Conservation (phyloP, 2,797 vertebrate species). For the Knipowitschia caucasica region DNA sequence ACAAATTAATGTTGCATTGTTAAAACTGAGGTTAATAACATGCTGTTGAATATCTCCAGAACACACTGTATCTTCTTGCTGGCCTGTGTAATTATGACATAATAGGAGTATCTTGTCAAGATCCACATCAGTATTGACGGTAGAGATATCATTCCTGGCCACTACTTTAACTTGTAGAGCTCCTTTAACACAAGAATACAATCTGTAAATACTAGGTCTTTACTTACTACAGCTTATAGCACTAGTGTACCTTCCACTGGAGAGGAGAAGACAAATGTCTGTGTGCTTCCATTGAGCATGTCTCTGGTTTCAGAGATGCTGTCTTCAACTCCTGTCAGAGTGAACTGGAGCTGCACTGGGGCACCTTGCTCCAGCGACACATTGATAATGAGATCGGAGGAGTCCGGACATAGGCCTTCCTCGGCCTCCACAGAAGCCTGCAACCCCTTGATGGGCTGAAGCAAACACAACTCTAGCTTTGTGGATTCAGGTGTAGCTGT, state of each 20-base stretch:
- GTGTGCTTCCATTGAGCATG: conserved; percentile 44
- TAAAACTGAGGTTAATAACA: neutral
- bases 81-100: conserved; percentile 61
- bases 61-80: conserved; percentile 42
- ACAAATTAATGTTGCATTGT: neutral
- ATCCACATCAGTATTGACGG: conserved; percentile 75
- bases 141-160: conserved; percentile 80
- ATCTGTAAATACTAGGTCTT: neutral
- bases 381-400: conserved; percentile 72
- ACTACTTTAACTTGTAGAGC: conserved; percentile 72
- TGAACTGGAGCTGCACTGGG: conserved; percentile 78
- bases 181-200: conserved; percentile 66
- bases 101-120: conserved; percentile 72
- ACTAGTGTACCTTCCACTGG: conserved; percentile 78
- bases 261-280: conserved; percentile 64
- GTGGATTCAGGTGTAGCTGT: conserved; percentile 31
- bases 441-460: conserved; percentile 80
- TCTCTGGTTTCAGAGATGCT: conserved; percentile 69
- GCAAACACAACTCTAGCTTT: conserved; percentile 73
- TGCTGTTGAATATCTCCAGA: conserved; percentile 13
- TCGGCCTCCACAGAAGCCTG: conserved; percentile 64
- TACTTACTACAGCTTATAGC: neutral
- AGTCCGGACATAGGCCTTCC: conserved; percentile 67
- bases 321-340: conserved; percentile 63
- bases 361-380: conserved; percentile 76